Base-by-base conservation (phyloP, 2,113 vertebrate genomes). In the Tamias sibiricus region DNA sequence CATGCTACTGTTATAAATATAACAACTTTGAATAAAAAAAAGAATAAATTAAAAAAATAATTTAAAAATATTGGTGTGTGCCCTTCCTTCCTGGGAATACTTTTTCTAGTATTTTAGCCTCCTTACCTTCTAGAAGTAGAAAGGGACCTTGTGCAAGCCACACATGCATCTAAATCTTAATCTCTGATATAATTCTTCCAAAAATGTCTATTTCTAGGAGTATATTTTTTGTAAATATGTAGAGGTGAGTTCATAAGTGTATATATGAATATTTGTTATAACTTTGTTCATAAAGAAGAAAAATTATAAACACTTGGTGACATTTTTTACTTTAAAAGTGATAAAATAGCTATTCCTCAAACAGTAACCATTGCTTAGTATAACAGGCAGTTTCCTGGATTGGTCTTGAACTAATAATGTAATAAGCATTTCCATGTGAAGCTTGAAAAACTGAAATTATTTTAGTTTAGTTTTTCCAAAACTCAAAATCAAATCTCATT, bases 401-500 rank as follows among this genome's bases (percentile, higher is more conserved):
- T 64, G 47, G 85, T 28, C 37, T 40, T 75, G 9, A 93, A 44
- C 22, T 91, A 87, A 40, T 72, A 26, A 57, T 42, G 1, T 47
- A 66, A 52, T 77, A 77, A 82, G 22, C 2, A 87, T 95, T 95
- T 92, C 87, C 32, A 87, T 47, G 44, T 82, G 28, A 77, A 59
- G 81, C 6, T 86, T 76, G 32, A 69, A 87, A 87, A 77, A 66
- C 32, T 90, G 42, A 92, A 8, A 52, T 69, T 40, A 19, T 64
- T 97, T 91, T 66, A 66, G 24, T 77, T 88, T 66, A 32, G 0
- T 24, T 72, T 96, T 74, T 47, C 54, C 19, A 52, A 87, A 69
- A 87, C 68, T 87, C 69, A 66, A 95, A 93, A 62, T 69, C 22
- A 49, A 88, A 84, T 80, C 22, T 86, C 52, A 54, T 77, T 87